Evolutionary conservation across 2,113 vertebrate genomes (phyloP).

Genomic region (Myodes glareolus): DNA sequence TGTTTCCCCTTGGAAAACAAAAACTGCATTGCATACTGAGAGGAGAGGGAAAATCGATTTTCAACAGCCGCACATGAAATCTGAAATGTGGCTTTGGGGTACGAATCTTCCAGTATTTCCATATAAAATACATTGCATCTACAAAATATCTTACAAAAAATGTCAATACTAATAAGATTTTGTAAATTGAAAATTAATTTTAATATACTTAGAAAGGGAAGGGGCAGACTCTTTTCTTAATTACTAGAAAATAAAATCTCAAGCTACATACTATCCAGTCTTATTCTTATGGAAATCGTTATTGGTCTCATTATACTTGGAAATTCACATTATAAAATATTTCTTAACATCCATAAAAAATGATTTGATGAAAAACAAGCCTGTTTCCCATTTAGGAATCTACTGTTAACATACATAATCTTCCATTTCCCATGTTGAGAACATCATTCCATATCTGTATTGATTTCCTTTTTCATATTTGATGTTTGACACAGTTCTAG

Average conservation of each 20-base stretch:
- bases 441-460: background rate
- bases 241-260: constrained; percentile 40
- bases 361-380: background rate
- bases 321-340: background rate
- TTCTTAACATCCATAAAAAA: constrained; percentile 32
- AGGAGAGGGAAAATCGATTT: constrained; percentile 76
- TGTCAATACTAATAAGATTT: background rate
- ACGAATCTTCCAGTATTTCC: background rate
- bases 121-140: constrained; percentile 13
- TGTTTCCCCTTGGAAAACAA: constrained; percentile 77
- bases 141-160: background rate
- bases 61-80: constrained; percentile 54
- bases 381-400: background rate
- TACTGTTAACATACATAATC: background rate
- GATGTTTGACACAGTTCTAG: background rate
- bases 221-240: background rate
- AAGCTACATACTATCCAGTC: background rate
- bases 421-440: background rate
- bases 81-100: constrained; percentile 52
- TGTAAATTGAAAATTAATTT: constrained; percentile 10
- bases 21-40: constrained; percentile 49
- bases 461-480: constrained; percentile 9
- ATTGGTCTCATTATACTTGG: background rate
- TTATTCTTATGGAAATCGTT: background rate
- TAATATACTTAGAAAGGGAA: background rate